Conservation (phyloP, 2,113 vertebrate species). For the Hydropotes inermis region DNA sequence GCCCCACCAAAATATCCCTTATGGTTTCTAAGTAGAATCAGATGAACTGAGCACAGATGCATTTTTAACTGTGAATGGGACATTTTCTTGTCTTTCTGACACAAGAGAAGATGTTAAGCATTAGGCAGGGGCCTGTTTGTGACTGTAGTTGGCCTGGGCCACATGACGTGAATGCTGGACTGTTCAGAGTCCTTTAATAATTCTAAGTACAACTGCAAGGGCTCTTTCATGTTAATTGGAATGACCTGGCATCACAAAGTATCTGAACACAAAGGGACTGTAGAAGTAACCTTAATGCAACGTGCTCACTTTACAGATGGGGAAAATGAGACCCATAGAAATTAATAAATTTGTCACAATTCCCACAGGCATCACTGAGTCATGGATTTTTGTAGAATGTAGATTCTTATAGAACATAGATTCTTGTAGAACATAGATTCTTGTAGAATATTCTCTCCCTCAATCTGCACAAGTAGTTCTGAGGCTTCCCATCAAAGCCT, state of each 20-base stretch:
- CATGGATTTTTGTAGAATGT: not conserved
- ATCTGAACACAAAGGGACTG: not conserved
- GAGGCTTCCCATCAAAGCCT: not conserved
- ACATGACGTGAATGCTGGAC: not conserved
- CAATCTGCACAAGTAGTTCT: not conserved
- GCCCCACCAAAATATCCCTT: not conserved
- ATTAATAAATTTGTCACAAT: conserved; percentile 4
- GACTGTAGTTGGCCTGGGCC: not conserved
- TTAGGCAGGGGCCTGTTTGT: not conserved
- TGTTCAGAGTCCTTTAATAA: not conserved
- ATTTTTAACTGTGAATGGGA: not conserved
- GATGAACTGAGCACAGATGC: conserved; percentile 4
- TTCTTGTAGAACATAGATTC: not conserved
- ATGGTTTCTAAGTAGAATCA: conserved; percentile 13
- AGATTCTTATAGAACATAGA: not conserved
- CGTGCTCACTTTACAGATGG: not conserved
- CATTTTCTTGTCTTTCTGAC: conserved; percentile 39
- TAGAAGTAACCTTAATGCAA: conserved; percentile 5
- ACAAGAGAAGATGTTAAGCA: conserved; percentile 7
- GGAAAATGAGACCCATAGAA: conserved; percentile 5
- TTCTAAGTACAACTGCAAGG: not conserved
- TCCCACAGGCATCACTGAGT: not conserved
- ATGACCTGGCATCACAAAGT: not conserved
- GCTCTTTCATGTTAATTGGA: not conserved
- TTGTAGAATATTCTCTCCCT: not conserved